phyloP scores from a whole-genome alignment of 2,113 vertebrate species.

The Crotalus horridus region DNA sequence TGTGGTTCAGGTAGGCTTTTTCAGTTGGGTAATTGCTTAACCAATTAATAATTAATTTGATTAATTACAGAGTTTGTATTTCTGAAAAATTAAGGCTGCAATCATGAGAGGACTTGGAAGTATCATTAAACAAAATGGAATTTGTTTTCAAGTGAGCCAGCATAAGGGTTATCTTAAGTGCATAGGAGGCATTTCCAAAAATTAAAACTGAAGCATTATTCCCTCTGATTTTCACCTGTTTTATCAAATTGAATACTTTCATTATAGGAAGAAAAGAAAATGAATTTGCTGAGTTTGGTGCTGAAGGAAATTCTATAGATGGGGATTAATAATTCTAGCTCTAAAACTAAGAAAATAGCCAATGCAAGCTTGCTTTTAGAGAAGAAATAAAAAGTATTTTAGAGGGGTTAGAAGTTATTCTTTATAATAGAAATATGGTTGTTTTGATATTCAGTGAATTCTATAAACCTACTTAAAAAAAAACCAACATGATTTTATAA shows the following conservation, averaged over 20 bases:
- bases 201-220: background rate
- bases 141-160: background rate
- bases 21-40: background rate
- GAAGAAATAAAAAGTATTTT: background rate
- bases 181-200: background rate
- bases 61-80: background rate
- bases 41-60: background rate
- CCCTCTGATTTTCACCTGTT: background rate
- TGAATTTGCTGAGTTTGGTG: background rate
- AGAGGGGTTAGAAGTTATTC: background rate
- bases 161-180: background rate
- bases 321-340: background rate
- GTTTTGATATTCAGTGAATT: background rate
- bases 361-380: background rate
- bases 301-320: background rate
- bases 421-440: background rate
- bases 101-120: background rate
- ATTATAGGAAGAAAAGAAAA: background rate
- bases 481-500: background rate
- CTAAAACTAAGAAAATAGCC: conserved; percentile 3
- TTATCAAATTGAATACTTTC: conserved; percentile 1
- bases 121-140: background rate
- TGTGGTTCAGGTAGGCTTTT: background rate
- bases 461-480: background rate
- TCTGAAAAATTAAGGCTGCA: background rate